A percentile compares a stretch with the other conserved stretches of the same genome.
Conservation (phyloP, 2,113 vertebrate species). For the Martes martes region DNA sequence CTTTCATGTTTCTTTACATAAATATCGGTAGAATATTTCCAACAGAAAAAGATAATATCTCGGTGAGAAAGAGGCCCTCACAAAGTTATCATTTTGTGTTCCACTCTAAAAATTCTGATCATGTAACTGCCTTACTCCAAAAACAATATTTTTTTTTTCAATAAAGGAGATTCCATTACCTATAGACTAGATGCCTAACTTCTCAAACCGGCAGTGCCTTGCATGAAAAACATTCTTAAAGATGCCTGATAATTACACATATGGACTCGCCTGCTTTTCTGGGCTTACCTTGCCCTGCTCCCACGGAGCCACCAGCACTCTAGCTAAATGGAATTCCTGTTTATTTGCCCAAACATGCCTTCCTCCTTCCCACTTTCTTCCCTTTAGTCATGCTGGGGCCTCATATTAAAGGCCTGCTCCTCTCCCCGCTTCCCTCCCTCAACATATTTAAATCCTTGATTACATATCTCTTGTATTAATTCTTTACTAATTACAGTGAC, state of each 20-base stretch:
- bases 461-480: neutral
- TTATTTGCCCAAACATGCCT: neutral
- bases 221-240: neutral
- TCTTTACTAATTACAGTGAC: neutral
- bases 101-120: conserved; percentile 27
- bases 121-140: neutral
- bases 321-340: neutral
- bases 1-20: neutral
- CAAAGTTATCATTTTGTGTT: conserved; percentile 2
- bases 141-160: neutral
- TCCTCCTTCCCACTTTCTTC: neutral
- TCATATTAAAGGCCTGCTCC: neutral
- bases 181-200: neutral
- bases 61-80: neutral
- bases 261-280: neutral
- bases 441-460: neutral
- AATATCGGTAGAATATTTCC: neutral
- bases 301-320: neutral
- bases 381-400: neutral
- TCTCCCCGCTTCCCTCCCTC: neutral
- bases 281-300: neutral
- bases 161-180: neutral
- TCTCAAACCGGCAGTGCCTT: neutral
- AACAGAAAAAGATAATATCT: conserved; percentile 10
- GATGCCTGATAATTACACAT: neutral